These are phyloP conservation scores for Eupithecia subumbrata DNA, from an alignment of 2,888 invertebrate genomes.

Conservation along the genomic window DNA sequence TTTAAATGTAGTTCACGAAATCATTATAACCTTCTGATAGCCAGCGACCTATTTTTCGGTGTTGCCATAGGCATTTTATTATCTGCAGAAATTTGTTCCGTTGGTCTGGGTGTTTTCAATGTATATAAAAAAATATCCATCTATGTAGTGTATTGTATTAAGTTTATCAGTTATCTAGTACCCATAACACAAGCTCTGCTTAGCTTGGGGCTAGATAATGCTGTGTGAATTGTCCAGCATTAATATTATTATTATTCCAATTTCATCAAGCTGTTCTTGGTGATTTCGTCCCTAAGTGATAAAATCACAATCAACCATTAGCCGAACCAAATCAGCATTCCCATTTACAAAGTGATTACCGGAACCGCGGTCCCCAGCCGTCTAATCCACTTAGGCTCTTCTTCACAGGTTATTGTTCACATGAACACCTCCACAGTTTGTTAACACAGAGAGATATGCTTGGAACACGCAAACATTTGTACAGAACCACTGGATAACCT, in stretches of 20 bases:
- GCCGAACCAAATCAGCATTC: slow-evolving; percentile 29
- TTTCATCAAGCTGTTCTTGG: background rate
- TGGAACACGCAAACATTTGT: slow-evolving; percentile 48
- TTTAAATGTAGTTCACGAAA: background rate
- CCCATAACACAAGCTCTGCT: no score
- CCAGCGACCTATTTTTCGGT: background rate
- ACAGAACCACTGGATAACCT: slow-evolving; percentile 31
- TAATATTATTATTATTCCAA: no score
- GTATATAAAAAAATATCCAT: no score
- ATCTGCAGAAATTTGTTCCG: no score
- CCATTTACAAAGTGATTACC: slow-evolving; percentile 44
- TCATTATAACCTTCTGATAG: background rate
- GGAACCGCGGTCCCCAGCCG: slow-evolving; percentile 27
- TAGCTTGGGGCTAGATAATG: no score
- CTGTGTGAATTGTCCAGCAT: no score
- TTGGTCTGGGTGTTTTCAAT: no score
- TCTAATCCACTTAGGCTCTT: slow-evolving; percentile 40
- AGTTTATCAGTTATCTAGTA: no score
- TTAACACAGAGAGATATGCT: slow-evolving; percentile 49
- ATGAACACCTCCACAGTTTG: slow-evolving; percentile 47
- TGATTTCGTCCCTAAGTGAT: no score
- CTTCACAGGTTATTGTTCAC: slow-evolving; percentile 47
- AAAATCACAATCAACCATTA: slow-evolving; percentile 4
- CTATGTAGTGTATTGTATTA: no score
- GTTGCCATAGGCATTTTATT: background rate